Conservation (phyloP, 2,888 invertebrate species). For the Sisyra terminalis region DNA sequence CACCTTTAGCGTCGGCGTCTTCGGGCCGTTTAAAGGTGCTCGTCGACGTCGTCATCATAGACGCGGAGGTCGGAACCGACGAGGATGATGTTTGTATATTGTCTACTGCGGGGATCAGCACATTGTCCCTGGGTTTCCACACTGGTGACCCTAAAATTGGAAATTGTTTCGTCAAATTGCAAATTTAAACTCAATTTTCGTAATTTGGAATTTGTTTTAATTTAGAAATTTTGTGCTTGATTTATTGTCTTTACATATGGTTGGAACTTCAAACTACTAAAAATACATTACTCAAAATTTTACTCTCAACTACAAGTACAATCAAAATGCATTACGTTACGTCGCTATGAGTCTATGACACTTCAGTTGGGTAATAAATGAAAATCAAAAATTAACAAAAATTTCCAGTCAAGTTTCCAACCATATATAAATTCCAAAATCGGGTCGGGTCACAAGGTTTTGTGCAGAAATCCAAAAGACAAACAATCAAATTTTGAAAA, state of each 20-base stretch:
- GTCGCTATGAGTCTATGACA: background rate
- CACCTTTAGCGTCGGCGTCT: conserved; percentile 3
- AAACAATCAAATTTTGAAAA: conserved; percentile 13
- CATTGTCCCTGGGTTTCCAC: conserved; percentile 89
- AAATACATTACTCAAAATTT: too few relatives aligned
- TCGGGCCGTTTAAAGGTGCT: conserved; percentile 8
- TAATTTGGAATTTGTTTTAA: conserved; percentile 2
- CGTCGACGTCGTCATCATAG: conserved; percentile 8
- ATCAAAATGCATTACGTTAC: too few relatives aligned
- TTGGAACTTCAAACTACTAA: background rate
- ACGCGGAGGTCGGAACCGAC: conserved; percentile 4
- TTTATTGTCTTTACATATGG: conserved; percentile 4
- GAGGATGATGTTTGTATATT: conserved; percentile 6
- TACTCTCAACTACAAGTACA: too few relatives aligned
- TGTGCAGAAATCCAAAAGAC: conserved; percentile 27
- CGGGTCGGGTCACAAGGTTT: conserved; percentile 11
- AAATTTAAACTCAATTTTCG: conserved; percentile 4
- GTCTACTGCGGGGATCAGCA: conserved; percentile 9
- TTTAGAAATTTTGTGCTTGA: conserved; percentile 4
- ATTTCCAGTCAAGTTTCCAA: background rate
- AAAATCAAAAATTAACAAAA: background rate
- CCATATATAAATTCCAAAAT: conserved; percentile 1
- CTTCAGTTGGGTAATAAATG: background rate
- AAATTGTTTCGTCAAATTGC: conserved; percentile 20
- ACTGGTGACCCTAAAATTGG: conserved; percentile 87